Percentiles rank a stretch among this genome's conserved stretches.
These are phyloP conservation scores for Microtus oregoni DNA, from an alignment of 2,113 vertebrate species.

Conservation along the genomic window DNA sequence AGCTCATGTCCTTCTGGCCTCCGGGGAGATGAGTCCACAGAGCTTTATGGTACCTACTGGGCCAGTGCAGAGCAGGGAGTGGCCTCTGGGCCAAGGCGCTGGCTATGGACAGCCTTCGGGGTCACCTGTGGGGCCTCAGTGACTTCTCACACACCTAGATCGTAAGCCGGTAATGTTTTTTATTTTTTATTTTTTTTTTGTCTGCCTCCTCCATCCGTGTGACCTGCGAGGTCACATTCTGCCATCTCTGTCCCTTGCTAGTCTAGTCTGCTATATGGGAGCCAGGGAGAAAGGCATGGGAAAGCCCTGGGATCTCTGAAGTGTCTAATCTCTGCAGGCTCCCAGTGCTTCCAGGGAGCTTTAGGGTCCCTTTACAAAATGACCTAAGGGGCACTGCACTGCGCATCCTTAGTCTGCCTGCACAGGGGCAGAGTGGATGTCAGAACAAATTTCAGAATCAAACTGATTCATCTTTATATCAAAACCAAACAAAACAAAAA, in stretches of 20 bases:
- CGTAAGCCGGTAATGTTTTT: rapidly evolving
- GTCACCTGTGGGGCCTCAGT: neutral
- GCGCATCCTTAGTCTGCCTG: neutral
- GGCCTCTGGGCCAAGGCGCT: neutral
- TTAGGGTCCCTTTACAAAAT: neutral
- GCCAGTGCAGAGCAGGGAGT: neutral
- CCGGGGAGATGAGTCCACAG: neutral
- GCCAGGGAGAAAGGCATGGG: neutral
- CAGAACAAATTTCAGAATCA: constrained; percentile 9
- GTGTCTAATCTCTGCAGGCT: neutral
- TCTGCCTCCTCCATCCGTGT: neutral
- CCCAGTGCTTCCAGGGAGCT: neutral
- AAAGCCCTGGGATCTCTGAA: neutral
- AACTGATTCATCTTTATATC: neutral
- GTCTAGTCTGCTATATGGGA: neutral
- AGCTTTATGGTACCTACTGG: too few relatives aligned
- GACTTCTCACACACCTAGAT: neutral
- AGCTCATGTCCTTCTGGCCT: neutral
- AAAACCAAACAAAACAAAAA: neutral
- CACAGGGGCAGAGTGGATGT: neutral
- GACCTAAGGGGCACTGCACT: neutral
- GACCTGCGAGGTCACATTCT: neutral
- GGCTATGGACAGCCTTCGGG: neutral
- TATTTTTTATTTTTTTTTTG: neutral
- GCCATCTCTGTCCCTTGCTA: neutral